phyloP scores from a whole-genome alignment of 2,888 invertebrate species.

The Pandemis cinnamomeana region DNA sequence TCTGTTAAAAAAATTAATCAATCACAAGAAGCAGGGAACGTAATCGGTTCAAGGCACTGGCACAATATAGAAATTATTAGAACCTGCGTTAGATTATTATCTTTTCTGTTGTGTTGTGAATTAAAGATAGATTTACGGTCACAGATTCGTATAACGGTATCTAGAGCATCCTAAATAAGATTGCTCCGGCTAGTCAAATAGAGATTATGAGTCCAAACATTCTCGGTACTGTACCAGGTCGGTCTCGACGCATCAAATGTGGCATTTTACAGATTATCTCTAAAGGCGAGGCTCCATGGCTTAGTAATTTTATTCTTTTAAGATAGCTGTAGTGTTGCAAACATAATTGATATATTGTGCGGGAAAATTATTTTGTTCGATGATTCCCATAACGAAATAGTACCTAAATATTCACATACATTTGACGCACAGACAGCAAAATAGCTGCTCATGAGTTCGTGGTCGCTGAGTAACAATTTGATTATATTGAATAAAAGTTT shows the following conservation, averaged over 20 bases:
- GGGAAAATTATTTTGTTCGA: too few relatives aligned
- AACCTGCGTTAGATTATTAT: slow-evolving; percentile 14
- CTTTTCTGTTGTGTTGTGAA: slow-evolving; percentile 3
- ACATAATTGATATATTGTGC: too few relatives aligned
- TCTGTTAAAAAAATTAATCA: slow-evolving; percentile 2
- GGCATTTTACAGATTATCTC: slow-evolving; percentile 13
- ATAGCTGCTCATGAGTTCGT: not conserved
- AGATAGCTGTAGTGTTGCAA: not conserved
- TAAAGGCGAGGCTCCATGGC: not conserved
- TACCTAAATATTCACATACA: too few relatives aligned
- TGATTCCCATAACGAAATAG: too few relatives aligned
- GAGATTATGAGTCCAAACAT: slow-evolving; percentile 22
- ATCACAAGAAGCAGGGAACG: not conserved
- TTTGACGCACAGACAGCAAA: too few relatives aligned
- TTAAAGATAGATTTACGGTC: slow-evolving; percentile 17
- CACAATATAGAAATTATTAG: slow-evolving; percentile 13
- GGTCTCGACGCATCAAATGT: not conserved
- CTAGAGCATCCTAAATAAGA: slow-evolving; percentile 24
- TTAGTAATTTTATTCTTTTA: not conserved
- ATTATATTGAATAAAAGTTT: not conserved
- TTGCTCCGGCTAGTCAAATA: slow-evolving; percentile 16
- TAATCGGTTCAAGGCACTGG: slow-evolving; percentile 8
- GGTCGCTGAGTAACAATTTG: not conserved
- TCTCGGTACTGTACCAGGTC: slow-evolving; percentile 7
- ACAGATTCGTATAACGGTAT: slow-evolving; percentile 11